Evolutionary conservation across 2,888 invertebrate species (phyloP).

Genomic region (Stenurella melanura): DNA sequence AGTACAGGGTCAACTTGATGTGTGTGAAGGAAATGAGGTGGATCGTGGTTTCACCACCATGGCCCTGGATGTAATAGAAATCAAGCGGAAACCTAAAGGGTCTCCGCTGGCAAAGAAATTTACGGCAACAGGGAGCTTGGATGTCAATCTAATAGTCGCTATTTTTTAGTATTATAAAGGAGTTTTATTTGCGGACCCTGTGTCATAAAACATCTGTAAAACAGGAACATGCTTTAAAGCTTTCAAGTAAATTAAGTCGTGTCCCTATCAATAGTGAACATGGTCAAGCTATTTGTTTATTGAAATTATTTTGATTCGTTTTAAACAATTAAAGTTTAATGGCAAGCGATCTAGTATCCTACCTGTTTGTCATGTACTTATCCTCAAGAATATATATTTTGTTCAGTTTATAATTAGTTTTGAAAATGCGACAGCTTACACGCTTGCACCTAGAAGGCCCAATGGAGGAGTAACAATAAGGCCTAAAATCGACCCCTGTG

Average conservation of each 20-base stretch:
- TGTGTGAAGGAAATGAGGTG: not conserved
- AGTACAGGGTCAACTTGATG: not conserved
- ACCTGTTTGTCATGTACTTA: too few species aligned
- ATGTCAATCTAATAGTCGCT: not conserved
- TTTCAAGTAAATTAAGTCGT: not conserved
- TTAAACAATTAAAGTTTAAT: too few species aligned
- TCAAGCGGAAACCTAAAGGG: not conserved
- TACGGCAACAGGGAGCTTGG: not conserved
- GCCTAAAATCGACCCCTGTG: too few species aligned
- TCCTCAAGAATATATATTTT: too few species aligned
- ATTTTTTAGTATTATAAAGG: not conserved
- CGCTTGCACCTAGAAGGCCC: too few species aligned
- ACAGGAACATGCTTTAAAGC: too few species aligned
- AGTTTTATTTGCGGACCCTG: not conserved
- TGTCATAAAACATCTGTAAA: not conserved
- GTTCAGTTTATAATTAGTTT: too few species aligned
- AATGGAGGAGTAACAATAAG: too few species aligned
- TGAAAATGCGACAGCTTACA: too few species aligned
- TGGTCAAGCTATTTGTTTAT: too few species aligned
- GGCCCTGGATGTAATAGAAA: not conserved
- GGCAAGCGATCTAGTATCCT: too few species aligned
- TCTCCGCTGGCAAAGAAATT: not conserved
- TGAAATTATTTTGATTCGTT: too few species aligned
- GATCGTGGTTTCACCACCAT: not conserved
- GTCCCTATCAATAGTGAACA: not conserved